Evolutionary conservation across 2,888 invertebrate species (phyloP), one percentile per base, ranked within the genome.

Genomic region (Tricholauxania praeusta): DNA sequence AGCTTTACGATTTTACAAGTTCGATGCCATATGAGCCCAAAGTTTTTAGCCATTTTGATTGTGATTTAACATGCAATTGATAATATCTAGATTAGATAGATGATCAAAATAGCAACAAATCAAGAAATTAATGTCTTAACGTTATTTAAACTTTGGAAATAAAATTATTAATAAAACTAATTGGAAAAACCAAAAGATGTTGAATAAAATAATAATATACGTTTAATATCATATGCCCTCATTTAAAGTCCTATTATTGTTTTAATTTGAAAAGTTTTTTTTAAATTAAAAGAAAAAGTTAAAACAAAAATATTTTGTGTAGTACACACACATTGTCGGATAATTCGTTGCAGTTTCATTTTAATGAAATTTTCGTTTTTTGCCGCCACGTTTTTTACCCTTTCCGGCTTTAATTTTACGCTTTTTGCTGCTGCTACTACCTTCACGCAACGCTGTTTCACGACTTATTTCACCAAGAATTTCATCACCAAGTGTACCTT

Each of bases 401-500:
- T 82, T 82, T 22, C 81, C 81, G 79, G 83, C 78, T 78, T 86
- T 86, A 75, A 84, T 82, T 78, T 87, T 87, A 81, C 84, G 85
- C 79, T 89, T 90, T 52, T 88, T 88, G 86, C 89, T 78, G 66
- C 75, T 86, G 57, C 88, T 88, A 84, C 89, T 76, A 55, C 80
- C 87, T 59, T 89, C 81, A 19, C 85, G 85, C 77, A 84, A 74
- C 49, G 82, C 81, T 17, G 85, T 81, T 73, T 86, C 85, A 55
- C 85, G 84, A 59, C 81, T 86, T 52, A 89, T 87, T 79, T 89
- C 89, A 64, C 90, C 90, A 78, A 93, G 92, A 81, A 96, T 90
- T 89, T 96, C 95, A 87, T 94, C 93, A 52, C 95, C 96, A 79
- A 96, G 89, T 72, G 90, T 90, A 60, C 86, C 87, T 87, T 72